A percentile compares a stretch with the other conserved stretches of the same genome.
These are phyloP conservation scores for Platysteira castanea DNA, from an alignment of 2,113 vertebrate species.

Conservation along the genomic window DNA sequence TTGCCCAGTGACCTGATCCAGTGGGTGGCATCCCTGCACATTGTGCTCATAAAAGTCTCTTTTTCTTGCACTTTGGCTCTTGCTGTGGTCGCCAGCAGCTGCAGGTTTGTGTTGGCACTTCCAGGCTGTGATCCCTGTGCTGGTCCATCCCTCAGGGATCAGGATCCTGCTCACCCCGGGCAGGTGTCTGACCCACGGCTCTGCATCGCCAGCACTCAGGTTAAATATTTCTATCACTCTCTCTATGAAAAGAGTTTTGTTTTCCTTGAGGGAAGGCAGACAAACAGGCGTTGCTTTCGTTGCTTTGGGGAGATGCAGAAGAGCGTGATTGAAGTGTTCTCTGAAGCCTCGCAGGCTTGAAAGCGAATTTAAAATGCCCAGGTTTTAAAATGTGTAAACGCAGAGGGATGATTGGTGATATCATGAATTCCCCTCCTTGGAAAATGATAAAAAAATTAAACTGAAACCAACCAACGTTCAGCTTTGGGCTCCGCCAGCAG, in stretches of 20 bases:
- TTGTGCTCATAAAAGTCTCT: neutral
- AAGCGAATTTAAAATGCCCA: neutral
- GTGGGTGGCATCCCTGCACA: neutral
- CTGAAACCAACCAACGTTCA: fast-evolving
- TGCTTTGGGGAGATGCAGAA: neutral
- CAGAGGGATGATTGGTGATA: neutral
- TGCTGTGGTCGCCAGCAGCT: neutral
- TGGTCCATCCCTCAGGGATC: neutral
- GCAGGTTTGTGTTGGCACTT: neutral
- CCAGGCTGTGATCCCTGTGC: fast-evolving
- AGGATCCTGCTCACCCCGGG: neutral
- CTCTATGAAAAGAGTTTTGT: neutral
- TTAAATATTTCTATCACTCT: fast-evolving
- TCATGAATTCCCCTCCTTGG: neutral
- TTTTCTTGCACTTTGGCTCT: neutral
- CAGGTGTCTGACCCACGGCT: neutral
- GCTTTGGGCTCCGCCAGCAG: neutral
- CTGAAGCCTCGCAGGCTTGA: neutral
- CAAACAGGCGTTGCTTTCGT: fast-evolving
- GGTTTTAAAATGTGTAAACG: neutral
- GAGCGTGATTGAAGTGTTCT: neutral
- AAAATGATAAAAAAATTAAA: neutral
- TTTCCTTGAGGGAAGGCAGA: neutral
- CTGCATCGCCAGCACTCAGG: neutral
- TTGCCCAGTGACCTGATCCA: fast-evolving